A percentile compares a stretch with the other conserved stretches of the same genome.
These are phyloP conservation scores for Hiodon tergisus DNA, from an alignment of 2,113 vertebrate genomes.

Conservation along the genomic window DNA sequence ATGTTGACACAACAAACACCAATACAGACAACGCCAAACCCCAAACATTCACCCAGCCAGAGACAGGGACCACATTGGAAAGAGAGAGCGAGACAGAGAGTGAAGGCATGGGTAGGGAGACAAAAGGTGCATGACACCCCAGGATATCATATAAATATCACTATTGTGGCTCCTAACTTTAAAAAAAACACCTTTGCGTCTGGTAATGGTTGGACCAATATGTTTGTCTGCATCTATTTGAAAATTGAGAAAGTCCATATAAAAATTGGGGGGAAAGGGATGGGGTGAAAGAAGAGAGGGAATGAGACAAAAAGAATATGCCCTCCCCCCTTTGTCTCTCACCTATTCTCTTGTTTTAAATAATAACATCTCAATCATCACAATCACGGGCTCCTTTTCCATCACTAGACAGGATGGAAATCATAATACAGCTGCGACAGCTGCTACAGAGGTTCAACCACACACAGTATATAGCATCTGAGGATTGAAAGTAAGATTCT, in stretches of 20 bases:
- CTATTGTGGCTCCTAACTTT: background rate
- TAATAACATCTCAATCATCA: slow-evolving; percentile 18
- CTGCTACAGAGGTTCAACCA: slow-evolving; percentile 1
- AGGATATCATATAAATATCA: slow-evolving; percentile 7
- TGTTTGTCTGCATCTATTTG: slow-evolving; percentile 14
- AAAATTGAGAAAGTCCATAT: slow-evolving; percentile 31
- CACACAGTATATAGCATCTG: background rate
- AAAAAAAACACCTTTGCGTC: background rate
- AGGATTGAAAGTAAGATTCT: background rate
- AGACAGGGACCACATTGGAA: slow-evolving; percentile 17
- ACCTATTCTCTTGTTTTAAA: slow-evolving; percentile 19
- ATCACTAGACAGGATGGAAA: slow-evolving; percentile 2
- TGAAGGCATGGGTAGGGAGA: slow-evolving; percentile 20
- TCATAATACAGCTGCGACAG: slow-evolving; percentile 12
- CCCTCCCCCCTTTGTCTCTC: background rate
- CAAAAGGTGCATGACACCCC: slow-evolving; percentile 22
- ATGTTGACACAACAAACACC: slow-evolving; percentile 49
- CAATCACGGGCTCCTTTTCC: background rate
- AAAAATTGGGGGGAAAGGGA: background rate
- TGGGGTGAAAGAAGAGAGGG: background rate
- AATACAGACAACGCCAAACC: slow-evolving; percentile 35
- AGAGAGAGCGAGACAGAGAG: slow-evolving; percentile 22
- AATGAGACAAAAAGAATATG: slow-evolving; percentile 7
- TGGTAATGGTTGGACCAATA: background rate
- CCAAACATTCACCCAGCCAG: slow-evolving; percentile 20